Evolutionary conservation across 2,113 vertebrate species (phyloP), one percentile per base, ranked within the genome.

Genomic region (Podarcis raffonei): DNA sequence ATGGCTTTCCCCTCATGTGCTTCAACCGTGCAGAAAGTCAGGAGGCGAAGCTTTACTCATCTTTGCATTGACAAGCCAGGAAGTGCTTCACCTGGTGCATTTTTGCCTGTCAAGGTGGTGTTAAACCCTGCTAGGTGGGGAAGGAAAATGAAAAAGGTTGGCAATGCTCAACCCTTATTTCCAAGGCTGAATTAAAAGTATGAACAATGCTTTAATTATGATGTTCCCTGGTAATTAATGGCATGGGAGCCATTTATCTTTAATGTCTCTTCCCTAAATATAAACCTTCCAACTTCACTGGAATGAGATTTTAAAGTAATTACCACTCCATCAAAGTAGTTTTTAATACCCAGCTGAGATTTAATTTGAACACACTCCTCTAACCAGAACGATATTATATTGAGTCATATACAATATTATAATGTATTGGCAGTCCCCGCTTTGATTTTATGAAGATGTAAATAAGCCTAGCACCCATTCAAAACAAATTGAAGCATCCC

Each of bases 341-440:
- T 93, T 94, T 93, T 94, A 95, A 94, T 93, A 91, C 20, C 74
- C 90, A 89, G 86, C 82, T 90, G 86, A 89, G 87, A 94, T 89
- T 94, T 92, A 90, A 92, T 95, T 92, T 84, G 90, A 93, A 89
- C 71, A 7, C 77, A 65, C 62, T 90, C 90, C 84, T 94, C 92
- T 90, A 89, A 93, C 92, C 94, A 90, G 91, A 91, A 93, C 62
- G 57, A 92, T 94, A 92, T 86, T 94, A 93, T 74, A 94, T 92
- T 93, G 80, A 71, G 57, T 93, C 94, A 94, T 93, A 93, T 93
- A 93, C 91, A 93, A 95, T 93, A 93, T 91, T 88, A 86, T 90
- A 95, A 91, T 95, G 66, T 92, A 95, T 93, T 94, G 94, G 91
- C 90, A 82, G 57, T 91, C 93, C 13, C 89, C 93, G 91, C 88